Base-by-base conservation (phyloP, 2,888 invertebrate species). In the Cryptocheilus praepositus region DNA sequence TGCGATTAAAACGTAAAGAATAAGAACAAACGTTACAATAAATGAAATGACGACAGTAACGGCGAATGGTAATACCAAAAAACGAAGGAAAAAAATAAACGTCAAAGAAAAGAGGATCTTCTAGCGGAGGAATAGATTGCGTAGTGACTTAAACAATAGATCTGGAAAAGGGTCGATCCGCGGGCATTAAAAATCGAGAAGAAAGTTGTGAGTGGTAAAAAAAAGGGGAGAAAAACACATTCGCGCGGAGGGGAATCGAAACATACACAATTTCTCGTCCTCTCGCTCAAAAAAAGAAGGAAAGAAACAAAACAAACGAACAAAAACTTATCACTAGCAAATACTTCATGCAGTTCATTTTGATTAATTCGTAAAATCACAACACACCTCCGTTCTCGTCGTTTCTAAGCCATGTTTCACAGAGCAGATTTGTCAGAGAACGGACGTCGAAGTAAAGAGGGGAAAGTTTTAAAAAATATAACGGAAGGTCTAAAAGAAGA, bases 41-140 rank as follows among this genome's bases (percentile, higher is more conserved):
- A 64, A 64, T 61, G 53, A 49, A 69, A 66, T 61, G 54, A 43
- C 53, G 67, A 66, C 11, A 61, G 52, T 60, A 68, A 61, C 46
- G 46, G 67, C 59, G 60, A 65, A 65, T 54, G 28, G 54, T 25
- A 18, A 19, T 56, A 43, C 16, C 15, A 56, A 16, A 36, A 36
- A 36, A 36, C 1, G 8, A 11, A 11, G 13, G 43, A 56, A 56
- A 43, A 56, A 56, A 44, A 18, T 22, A 52, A 21, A 16, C 15
- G 36, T 36, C 36, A 36, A 36, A 5, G 36, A 36, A 36, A 36
- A 36, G 36, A 36, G 36, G 1, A 11, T 36, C 8, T 36, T 36
- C 8, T 36, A 36, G 36, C 7, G 36, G 8, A 5, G 36, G 36
- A 36, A 36, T 8, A 36, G 36, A 36, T 11, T 36, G 36, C 36